These are phyloP conservation scores for Ptychoptera albimana DNA, from an alignment of 2,888 invertebrate genomes.

Conservation along the genomic window DNA sequence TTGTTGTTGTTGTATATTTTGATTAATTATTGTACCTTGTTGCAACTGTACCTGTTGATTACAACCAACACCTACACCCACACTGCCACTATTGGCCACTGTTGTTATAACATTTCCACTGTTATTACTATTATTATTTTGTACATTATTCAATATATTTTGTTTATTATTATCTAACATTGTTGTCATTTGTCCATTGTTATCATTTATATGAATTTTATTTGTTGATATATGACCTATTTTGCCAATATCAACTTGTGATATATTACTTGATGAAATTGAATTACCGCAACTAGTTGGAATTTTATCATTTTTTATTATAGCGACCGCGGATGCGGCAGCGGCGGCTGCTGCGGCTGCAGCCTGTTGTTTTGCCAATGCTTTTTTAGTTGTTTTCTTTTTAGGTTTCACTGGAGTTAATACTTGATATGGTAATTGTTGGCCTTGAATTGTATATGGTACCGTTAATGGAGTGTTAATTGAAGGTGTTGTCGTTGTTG, in stretches of 20 bases:
- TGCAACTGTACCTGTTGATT: slow-evolving; percentile 12
- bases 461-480: slow-evolving; percentile 4
- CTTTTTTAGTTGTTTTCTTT: slow-evolving; percentile 5
- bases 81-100: slow-evolving; percentile 1
- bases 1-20: slow-evolving; percentile 8
- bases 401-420: background rate
- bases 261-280: slow-evolving; percentile 31
- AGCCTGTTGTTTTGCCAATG: background rate
- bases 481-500: background rate
- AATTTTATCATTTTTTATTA: slow-evolving; percentile 12
- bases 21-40: slow-evolving; percentile 5
- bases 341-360: slow-evolving; percentile 5
- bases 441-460: slow-evolving; percentile 5
- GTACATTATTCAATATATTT: background rate
- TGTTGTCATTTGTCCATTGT: slow-evolving; percentile 32
- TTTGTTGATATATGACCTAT: slow-evolving; percentile 10
- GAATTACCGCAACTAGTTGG: background rate
- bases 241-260: slow-evolving; percentile 25
- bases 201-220: slow-evolving; percentile 23
- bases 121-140: background rate
- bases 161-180: slow-evolving; percentile 17
- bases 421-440: slow-evolving; percentile 1
- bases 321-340: background rate
- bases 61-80: slow-evolving; percentile 1
- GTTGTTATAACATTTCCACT: background rate